Conservation (phyloP, 53 echinoderm and acorn worm species). For the Temnopleurus reevesii region DNA sequence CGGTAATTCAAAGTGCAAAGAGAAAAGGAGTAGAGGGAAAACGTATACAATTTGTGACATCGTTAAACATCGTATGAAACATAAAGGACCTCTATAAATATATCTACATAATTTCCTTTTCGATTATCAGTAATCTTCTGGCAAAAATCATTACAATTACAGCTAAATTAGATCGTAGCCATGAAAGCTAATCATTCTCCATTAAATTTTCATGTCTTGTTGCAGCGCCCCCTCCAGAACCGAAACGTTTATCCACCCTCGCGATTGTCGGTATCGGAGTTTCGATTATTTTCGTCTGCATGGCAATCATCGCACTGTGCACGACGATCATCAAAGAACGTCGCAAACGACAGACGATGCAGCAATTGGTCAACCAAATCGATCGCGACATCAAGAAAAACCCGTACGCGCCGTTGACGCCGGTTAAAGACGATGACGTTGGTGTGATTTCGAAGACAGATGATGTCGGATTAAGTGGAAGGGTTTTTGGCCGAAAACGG, state of each 20-base stretch:
- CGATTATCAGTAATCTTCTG: too few relatives aligned
- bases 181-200: too few relatives aligned
- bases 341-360: not conserved
- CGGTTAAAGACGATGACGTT: not conserved
- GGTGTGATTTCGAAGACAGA: not conserved
- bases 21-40: too few relatives aligned
- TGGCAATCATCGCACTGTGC: not conserved
- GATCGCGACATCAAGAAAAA: constrained; percentile 25
- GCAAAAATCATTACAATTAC: too few relatives aligned
- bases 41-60: too few relatives aligned
- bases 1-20: too few relatives aligned
- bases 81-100: too few relatives aligned
- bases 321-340: not conserved
- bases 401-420: not conserved
- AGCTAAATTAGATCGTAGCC: too few relatives aligned
- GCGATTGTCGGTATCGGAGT: constrained; percentile 14
- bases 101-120: too few relatives aligned
- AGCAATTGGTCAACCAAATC: not conserved
- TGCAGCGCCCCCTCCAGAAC: not conserved
- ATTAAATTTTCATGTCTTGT: too few relatives aligned
- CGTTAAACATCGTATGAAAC: too few relatives aligned
- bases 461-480: not conserved
- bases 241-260: not conserved
- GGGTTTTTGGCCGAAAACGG: constrained; percentile 40
- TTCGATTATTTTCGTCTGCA: not conserved